Percentiles rank a stretch among this genome's conserved stretches.
phyloP scores from a whole-genome alignment of 2,797 vertebrate genomes.

The Avahi laniger region DNA sequence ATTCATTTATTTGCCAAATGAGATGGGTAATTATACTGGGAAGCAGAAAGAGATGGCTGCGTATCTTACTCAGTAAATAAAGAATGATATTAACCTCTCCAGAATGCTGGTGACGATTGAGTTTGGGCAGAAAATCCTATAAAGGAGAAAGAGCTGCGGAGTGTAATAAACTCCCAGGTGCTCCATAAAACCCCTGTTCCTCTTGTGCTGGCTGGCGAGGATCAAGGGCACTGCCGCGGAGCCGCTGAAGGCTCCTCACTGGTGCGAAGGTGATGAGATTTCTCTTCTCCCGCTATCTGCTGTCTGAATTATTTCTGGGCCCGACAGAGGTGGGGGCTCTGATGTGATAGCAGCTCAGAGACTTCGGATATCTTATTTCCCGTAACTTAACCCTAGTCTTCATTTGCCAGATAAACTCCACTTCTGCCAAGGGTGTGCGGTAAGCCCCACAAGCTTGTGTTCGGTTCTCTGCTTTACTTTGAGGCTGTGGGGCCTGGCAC shows the following conservation, averaged over 20 bases:
- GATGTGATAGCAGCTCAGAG: conserved; percentile 32
- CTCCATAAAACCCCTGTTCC: conserved; percentile 37
- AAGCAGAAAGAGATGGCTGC: not conserved
- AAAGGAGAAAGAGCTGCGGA: conserved; percentile 51
- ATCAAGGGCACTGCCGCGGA: not conserved
- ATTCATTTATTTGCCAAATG: not conserved
- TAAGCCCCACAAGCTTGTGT: not conserved
- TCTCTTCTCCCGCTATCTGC: conserved; percentile 12
- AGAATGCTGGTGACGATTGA: conserved; percentile 55
- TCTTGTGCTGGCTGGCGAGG: conserved; percentile 7
- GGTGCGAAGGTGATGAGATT: conserved; percentile 54
- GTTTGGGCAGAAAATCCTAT: conserved; percentile 67
- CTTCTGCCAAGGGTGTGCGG: not conserved
- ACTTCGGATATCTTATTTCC: conserved; percentile 43
- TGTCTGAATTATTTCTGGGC: conserved; percentile 53
- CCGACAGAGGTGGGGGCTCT: not conserved
- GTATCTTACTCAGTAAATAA: conserved; percentile 30
- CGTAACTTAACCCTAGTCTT: conserved; percentile 49
- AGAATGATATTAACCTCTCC: conserved; percentile 60
- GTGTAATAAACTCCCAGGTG: conserved; percentile 64
- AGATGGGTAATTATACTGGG: not conserved
- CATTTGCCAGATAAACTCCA: conserved; percentile 41
- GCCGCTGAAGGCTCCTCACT: not conserved
- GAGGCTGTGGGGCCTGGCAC: not conserved
- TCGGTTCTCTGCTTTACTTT: not conserved